These are phyloP conservation scores for Epinotia bilunana DNA, from an alignment of 2,888 invertebrate species.

Conservation along the genomic window DNA sequence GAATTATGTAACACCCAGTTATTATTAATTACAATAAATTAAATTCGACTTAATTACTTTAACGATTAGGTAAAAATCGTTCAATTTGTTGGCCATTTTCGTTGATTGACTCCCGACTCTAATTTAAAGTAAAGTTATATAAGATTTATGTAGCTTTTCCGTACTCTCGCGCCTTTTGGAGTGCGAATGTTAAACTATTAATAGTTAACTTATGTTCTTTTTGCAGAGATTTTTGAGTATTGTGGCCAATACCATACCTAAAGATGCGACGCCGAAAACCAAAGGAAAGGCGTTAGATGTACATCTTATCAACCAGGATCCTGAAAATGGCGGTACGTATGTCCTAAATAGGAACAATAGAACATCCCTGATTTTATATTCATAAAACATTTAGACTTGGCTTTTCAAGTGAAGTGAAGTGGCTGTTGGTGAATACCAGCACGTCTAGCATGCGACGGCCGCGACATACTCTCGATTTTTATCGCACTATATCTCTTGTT, in stretches of 20 bases:
- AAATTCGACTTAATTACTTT: no score
- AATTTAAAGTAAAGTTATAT: no score
- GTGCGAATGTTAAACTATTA: background rate
- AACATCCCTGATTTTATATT: background rate
- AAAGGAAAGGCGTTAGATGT: conserved; percentile 69
- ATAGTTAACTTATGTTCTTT: conserved; percentile 37
- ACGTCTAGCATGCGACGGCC: no score
- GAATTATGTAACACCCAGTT: no score
- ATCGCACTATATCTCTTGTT: no score
- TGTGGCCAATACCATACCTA: conserved; percentile 60
- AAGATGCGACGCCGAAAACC: conserved; percentile 62
- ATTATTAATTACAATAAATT: no score
- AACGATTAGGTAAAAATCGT: no score
- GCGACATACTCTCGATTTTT: no score
- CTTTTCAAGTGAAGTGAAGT: background rate
- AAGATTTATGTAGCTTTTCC: background rate
- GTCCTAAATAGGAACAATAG: background rate
- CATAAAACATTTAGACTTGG: background rate
- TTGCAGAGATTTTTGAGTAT: conserved; percentile 71
- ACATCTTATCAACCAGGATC: conserved; percentile 63
- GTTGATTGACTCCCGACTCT: no score
- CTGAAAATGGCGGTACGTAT: conserved; percentile 65
- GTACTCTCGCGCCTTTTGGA: background rate
- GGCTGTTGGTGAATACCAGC: no score
- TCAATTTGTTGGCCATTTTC: no score